These are phyloP conservation scores for Amiota minor DNA, from an alignment of 2,888 invertebrate genomes.

Conservation along the genomic window DNA sequence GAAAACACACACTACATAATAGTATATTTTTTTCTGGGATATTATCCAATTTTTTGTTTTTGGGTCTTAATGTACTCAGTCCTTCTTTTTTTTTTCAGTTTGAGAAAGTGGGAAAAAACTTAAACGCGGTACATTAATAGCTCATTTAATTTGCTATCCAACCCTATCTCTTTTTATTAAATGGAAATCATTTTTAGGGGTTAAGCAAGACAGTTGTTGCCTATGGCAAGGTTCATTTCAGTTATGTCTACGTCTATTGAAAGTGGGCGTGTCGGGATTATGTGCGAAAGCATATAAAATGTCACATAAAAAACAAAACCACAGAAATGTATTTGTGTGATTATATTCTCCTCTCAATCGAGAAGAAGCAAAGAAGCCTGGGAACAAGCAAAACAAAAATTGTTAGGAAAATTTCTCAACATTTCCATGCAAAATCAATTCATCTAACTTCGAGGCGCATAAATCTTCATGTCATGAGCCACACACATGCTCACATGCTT, in stretches of 20 bases:
- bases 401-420: no score
- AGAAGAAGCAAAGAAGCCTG: no score
- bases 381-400: no score
- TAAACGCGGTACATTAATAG: slow-evolving; percentile 16
- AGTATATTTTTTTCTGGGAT: slow-evolving; percentile 12
- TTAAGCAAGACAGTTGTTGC: not conserved
- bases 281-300: not conserved
- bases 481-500: not conserved
- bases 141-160: slow-evolving; percentile 18
- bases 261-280: slow-evolving; percentile 20
- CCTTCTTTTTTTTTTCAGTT: not conserved
- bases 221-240: not conserved
- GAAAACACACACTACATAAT: not conserved
- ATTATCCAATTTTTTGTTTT: not conserved
- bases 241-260: not conserved
- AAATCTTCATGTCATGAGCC: no score
- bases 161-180: slow-evolving; percentile 1
- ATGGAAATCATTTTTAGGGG: not conserved
- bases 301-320: not conserved
- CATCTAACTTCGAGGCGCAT: no score
- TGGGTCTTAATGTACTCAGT: not conserved
- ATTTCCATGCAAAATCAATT: no score
- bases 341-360: not conserved
- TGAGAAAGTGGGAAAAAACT: not conserved
- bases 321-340: not conserved